phyloP scores from a whole-genome alignment of 2,888 invertebrate species.

The Polyploca ridens region DNA sequence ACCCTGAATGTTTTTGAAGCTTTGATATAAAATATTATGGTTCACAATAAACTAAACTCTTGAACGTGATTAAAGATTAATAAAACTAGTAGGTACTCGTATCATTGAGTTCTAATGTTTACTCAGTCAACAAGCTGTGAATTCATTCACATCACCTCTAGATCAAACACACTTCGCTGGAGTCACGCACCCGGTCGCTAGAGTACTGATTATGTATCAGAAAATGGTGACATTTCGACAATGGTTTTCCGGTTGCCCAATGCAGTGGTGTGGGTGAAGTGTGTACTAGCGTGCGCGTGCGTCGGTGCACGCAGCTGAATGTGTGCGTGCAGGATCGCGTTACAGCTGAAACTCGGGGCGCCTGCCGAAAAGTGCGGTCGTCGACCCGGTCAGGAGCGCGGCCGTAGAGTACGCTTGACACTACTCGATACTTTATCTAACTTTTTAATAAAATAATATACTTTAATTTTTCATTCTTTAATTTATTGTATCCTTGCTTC shows the following conservation, averaged over 20 bases:
- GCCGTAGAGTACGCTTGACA: slow-evolving; percentile 58
- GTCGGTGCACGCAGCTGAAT: slow-evolving; percentile 25
- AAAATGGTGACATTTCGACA: slow-evolving; percentile 51
- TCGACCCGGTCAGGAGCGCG: slow-evolving; percentile 77
- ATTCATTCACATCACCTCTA: neutral
- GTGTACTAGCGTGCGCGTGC: slow-evolving; percentile 23
- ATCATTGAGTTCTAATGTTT: neutral
- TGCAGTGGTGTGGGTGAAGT: slow-evolving; percentile 6
- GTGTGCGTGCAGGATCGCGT: slow-evolving; percentile 77
- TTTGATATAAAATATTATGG: too few relatives aligned
- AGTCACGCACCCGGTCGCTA: slow-evolving; percentile 14
- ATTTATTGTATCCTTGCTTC: neutral
- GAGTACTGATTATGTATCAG: slow-evolving; percentile 37
- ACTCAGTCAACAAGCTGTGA: neutral
- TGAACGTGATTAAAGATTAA: too few relatives aligned
- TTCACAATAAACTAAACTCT: too few relatives aligned
- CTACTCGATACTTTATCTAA: slow-evolving; percentile 59
- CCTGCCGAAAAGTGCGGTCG: slow-evolving; percentile 82
- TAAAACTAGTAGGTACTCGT: neutral
- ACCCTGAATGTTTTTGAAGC: too few relatives aligned
- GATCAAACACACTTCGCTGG: neutral
- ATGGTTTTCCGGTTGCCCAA: slow-evolving; percentile 54
- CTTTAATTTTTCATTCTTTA: neutral
- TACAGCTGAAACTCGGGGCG: slow-evolving; percentile 83
- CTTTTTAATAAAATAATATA: neutral